These are phyloP conservation scores for Hippocampus abdominalis DNA, from an alignment of 2,113 vertebrate genomes.

Conservation along the genomic window DNA sequence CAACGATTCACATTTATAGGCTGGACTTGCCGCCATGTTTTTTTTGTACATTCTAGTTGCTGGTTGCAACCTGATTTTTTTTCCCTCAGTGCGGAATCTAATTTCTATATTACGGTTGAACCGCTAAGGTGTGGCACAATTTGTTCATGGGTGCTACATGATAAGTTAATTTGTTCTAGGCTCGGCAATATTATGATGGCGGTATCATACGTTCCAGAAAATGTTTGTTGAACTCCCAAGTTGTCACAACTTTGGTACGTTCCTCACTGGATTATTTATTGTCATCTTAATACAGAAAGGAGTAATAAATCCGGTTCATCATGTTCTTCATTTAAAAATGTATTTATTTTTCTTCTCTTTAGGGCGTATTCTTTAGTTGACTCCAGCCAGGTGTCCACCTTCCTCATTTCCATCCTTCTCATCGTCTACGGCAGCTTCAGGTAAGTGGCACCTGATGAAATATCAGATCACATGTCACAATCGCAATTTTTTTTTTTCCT, in stretches of 20 bases:
- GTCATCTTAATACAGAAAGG: neutral
- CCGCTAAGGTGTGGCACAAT: neutral
- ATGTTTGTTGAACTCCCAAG: too few relatives aligned
- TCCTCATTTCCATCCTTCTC: slow-evolving; percentile 86
- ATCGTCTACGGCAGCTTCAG: slow-evolving; percentile 81
- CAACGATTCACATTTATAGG: neutral
- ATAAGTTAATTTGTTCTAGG: neutral
- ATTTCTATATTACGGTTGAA: neutral
- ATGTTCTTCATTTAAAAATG: neutral
- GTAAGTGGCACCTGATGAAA: slow-evolving; percentile 48
- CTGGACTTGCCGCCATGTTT: neutral
- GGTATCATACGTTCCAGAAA: too few relatives aligned
- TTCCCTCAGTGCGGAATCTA: neutral
- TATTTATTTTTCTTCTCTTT: slow-evolving; percentile 40
- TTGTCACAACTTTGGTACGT: neutral
- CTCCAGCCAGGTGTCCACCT: slow-evolving; percentile 99
- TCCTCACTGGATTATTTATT: neutral
- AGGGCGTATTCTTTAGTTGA: slow-evolving; percentile 99
- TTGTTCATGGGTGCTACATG: neutral
- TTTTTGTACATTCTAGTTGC: neutral
- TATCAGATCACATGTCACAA: neutral
- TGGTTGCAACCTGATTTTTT: neutral
- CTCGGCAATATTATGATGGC: neutral
- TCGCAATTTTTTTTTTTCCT: neutral
- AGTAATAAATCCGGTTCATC: neutral